Percentiles rank a stretch among this genome's conserved stretches.
These are phyloP conservation scores for Trilocha varians DNA, from an alignment of 2,888 invertebrate species.

Conservation along the genomic window DNA sequence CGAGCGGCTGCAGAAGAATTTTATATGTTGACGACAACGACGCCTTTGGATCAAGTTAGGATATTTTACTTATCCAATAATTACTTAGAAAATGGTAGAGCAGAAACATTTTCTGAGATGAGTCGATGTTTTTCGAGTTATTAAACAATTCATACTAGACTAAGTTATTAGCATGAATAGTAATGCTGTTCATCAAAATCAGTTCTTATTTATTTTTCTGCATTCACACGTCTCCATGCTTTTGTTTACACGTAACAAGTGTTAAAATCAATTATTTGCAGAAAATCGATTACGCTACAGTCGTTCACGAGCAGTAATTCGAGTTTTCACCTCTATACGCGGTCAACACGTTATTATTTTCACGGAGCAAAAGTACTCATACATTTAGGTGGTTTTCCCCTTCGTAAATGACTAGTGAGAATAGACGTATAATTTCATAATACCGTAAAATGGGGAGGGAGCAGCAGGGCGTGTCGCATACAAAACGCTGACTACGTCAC, in stretches of 20 bases:
- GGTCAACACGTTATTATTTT: background rate
- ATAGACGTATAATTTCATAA: constrained; percentile 43
- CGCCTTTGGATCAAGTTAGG: background rate
- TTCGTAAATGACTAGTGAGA: constrained; percentile 35
- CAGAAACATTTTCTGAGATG: too few relatives aligned
- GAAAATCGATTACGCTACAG: too few relatives aligned
- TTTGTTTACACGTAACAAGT: too few relatives aligned
- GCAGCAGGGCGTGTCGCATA: constrained; percentile 23
- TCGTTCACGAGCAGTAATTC: too few relatives aligned
- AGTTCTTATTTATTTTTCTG: too few relatives aligned
- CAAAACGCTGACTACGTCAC: constrained; percentile 24
- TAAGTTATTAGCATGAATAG: too few relatives aligned
- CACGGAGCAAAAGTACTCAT: background rate
- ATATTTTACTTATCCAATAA: background rate
- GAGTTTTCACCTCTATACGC: background rate
- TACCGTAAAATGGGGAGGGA: constrained; percentile 20
- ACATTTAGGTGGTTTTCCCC: constrained; percentile 20
- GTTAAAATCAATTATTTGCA: too few relatives aligned
- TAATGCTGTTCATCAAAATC: too few relatives aligned
- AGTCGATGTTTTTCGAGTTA: too few relatives aligned
- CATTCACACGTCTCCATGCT: too few relatives aligned
- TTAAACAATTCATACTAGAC: too few relatives aligned
- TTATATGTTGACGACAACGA: background rate
- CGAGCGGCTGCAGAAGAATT: background rate
- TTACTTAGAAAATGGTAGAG: too few relatives aligned